phyloP scores from a whole-genome alignment of 2,888 invertebrate species.

The Amblyjoppa proteus region DNA sequence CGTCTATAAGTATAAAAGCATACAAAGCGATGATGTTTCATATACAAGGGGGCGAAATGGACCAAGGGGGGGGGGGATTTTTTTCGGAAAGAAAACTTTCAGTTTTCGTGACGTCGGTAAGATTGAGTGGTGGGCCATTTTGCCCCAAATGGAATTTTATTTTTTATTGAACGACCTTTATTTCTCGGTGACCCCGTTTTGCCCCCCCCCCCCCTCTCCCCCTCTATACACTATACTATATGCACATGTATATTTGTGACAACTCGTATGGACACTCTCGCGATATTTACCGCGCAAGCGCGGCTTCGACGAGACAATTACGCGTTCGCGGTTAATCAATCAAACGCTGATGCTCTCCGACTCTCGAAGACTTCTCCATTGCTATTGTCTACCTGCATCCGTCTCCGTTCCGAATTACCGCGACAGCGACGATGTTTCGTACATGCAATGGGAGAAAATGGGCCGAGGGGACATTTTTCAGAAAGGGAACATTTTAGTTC shows the following conservation, averaged over 20 bases:
- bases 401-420: not conserved
- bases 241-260: not conserved
- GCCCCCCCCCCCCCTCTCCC: too few species aligned
- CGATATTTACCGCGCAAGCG: slow-evolving; percentile 27
- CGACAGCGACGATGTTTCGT: not conserved
- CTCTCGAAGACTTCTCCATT: slow-evolving; percentile 18
- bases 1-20: not conserved
- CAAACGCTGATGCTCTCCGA: not conserved
- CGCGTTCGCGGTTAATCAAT: slow-evolving; percentile 23
- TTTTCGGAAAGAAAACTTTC: not conserved
- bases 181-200: too few species aligned
- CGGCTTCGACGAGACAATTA: slow-evolving; percentile 19
- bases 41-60: not conserved
- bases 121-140: too few species aligned
- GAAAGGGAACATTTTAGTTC: too few species aligned
- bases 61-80: not conserved
- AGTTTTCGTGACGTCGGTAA: too few species aligned
- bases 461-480: too few species aligned
- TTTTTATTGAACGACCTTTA: too few species aligned
- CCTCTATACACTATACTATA: not conserved
- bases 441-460: too few species aligned
- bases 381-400: not conserved
- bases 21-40: slow-evolving; percentile 8
- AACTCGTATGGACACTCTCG: not conserved
- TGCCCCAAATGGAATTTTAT: too few species aligned